Evolutionary conservation across 1,140 invertebrate species (phyloP).

Genomic region (Cydia amplana): DNA sequence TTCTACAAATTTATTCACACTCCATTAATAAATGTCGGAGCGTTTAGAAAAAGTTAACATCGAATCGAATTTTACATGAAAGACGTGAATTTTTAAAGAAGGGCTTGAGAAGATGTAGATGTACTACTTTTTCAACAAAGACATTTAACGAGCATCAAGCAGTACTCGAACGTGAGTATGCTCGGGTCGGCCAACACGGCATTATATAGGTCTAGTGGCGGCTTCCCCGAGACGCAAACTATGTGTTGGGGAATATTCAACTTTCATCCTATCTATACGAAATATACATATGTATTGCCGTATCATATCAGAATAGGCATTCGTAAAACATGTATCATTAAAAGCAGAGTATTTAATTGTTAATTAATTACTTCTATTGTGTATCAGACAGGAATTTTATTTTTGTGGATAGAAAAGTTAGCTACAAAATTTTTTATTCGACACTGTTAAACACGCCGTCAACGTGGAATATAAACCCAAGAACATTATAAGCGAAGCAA

Average conservation of each 20-base stretch:
- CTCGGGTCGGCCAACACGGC: conserved; percentile 23
- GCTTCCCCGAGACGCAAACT: neutral
- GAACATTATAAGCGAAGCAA: conserved; percentile 25
- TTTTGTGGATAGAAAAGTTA: neutral
- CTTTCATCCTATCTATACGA: neutral
- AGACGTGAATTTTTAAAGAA: neutral
- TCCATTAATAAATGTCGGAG: conserved; percentile 63
- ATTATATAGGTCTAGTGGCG: conserved; percentile 26
- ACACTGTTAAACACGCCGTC: conserved; percentile 24
- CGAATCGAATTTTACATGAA: conserved; percentile 1
- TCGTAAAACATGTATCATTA: neutral
- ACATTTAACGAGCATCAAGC: conserved; percentile 29
- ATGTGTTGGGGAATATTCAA: neutral
- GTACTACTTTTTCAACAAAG: conserved; percentile 20
- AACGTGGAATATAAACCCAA: conserved; percentile 25
- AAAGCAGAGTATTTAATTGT: neutral
- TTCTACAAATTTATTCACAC: conserved; percentile 62
- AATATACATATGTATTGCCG: neutral
- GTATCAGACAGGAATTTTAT: neutral
- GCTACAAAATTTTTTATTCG: too few relatives aligned
- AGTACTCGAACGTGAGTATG: conserved; percentile 15
- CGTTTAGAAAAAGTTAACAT: conserved; percentile 27
- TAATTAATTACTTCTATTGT: neutral
- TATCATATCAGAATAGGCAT: neutral
- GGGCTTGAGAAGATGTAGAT: neutral